Conservation (phyloP, 2,888 invertebrate species). For the Agrochola lota region DNA sequence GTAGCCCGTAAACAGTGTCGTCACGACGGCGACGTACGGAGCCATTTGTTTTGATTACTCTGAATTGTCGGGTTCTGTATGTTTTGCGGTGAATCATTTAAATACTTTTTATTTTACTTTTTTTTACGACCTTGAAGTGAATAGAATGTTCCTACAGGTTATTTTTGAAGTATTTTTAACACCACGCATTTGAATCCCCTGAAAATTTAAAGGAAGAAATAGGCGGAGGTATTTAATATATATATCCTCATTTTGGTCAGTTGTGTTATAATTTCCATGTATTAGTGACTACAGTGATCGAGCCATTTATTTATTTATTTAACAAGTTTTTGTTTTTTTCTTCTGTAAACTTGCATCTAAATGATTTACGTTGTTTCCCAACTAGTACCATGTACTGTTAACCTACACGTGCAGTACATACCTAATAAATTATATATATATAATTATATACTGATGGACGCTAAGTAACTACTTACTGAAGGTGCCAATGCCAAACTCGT, state of each 20-base stretch:
- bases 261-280: not conserved
- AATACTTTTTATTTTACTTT: constrained; percentile 5
- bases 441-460: not conserved
- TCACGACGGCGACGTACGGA: constrained; percentile 62
- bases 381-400: not conserved
- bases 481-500: not conserved
- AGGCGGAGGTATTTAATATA: not conserved
- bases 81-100: constrained; percentile 34
- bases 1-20: constrained; percentile 67
- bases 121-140: constrained; percentile 23
- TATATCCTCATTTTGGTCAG: not conserved
- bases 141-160: not conserved
- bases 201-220: not conserved
- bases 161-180: not conserved
- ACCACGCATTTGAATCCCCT: not conserved
- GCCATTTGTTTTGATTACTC: constrained; percentile 68
- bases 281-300: too few relatives aligned
- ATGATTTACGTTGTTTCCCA: not conserved
- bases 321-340: too few relatives aligned
- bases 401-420: not conserved
- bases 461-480: too few relatives aligned
- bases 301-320: too few relatives aligned
- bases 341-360: too few relatives aligned
- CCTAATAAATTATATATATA: too few relatives aligned
- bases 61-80: constrained; percentile 57